phyloP scores from a whole-genome alignment of 1,140 invertebrate species.

The Sycophila sp. region DNA sequence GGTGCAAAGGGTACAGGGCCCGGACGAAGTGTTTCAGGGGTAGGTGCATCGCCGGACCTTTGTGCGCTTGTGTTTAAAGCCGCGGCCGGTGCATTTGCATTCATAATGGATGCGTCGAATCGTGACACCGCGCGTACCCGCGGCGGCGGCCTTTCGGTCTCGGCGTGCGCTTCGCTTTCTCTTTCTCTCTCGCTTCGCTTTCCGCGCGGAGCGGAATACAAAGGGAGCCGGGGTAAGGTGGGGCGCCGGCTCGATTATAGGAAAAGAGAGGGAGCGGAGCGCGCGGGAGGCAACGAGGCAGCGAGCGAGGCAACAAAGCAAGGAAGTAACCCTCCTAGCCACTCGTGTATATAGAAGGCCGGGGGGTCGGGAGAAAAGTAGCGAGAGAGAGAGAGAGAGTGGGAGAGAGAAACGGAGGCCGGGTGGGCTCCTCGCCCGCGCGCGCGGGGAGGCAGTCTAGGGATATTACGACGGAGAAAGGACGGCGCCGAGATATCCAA shows the following conservation, averaged over 20 bases:
- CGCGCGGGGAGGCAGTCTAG: not conserved
- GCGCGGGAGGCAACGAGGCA: not conserved
- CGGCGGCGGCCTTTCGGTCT: too few relatives aligned
- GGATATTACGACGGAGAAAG: constrained; percentile 31
- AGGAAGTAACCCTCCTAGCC: constrained; percentile 20
- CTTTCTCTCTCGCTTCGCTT: not conserved
- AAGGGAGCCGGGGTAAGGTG: not conserved
- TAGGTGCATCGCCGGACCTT: too few relatives aligned
- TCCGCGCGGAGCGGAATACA: not conserved
- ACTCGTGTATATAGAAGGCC: too few relatives aligned
- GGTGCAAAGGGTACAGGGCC: too few relatives aligned
- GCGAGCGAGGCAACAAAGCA: not conserved
- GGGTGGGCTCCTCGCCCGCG: too few relatives aligned
- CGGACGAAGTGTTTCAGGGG: too few relatives aligned
- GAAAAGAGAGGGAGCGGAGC: not conserved
- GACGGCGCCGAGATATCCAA: constrained; percentile 50
- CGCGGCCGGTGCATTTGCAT: not conserved
- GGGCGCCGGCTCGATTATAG: not conserved
- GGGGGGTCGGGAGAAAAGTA: constrained; percentile 33
- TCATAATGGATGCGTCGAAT: constrained; percentile 12
- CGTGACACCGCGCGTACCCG: not conserved
- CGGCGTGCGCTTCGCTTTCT: too few relatives aligned
- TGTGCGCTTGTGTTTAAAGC: too few relatives aligned
- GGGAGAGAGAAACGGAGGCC: too few relatives aligned
- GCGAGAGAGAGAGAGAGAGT: constrained; percentile 4